A percentile compares a stretch with the other conserved stretches of the same genome.
These are phyloP conservation scores for Chymomyza costata DNA, from an alignment of 1,140 invertebrate genomes.

Conservation along the genomic window DNA sequence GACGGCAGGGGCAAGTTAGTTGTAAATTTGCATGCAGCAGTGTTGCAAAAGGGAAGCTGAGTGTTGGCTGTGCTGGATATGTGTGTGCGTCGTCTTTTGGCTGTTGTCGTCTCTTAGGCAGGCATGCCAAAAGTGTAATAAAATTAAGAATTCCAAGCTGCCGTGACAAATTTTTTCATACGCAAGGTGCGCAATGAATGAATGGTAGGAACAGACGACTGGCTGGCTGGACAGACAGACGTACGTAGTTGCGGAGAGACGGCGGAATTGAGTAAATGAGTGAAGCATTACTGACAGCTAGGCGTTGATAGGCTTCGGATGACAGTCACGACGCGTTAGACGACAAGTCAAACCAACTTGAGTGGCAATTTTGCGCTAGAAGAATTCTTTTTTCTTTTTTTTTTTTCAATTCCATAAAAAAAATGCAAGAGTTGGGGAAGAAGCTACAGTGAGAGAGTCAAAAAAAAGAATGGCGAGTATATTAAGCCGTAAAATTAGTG, in stretches of 20 bases:
- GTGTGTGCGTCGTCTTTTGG: conserved; percentile 19
- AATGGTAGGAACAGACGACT: conserved; percentile 1
- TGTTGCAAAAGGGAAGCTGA: conserved; percentile 17
- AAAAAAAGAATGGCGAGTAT: conserved; percentile 51
- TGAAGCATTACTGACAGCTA: conserved; percentile 58
- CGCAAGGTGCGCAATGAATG: conserved; percentile 46
- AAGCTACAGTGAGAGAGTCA: neutral
- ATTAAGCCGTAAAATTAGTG: conserved; percentile 74
- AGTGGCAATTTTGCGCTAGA: conserved; percentile 63
- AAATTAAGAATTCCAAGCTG: conserved; percentile 74
- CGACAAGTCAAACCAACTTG: conserved; percentile 38
- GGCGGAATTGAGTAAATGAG: conserved; percentile 40
- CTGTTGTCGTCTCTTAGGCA: conserved; percentile 23
- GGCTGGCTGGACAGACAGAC: too few species aligned
- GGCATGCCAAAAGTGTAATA: conserved; percentile 65
- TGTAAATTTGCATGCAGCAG: conserved; percentile 73
- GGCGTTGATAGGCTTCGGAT: conserved; percentile 19
- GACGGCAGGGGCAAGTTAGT: conserved; percentile 10
- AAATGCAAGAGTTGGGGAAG: conserved; percentile 6
- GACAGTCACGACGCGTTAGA: conserved; percentile 23
- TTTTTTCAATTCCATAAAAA: neutral
- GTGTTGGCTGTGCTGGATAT: conserved; percentile 11
- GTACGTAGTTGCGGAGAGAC: neutral
- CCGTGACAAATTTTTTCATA: conserved; percentile 68
- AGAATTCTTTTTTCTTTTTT: conserved; percentile 45